Evolutionary conservation across 1,140 invertebrate species (phyloP).

Genomic region (Anadara kagoshimensis): DNA sequence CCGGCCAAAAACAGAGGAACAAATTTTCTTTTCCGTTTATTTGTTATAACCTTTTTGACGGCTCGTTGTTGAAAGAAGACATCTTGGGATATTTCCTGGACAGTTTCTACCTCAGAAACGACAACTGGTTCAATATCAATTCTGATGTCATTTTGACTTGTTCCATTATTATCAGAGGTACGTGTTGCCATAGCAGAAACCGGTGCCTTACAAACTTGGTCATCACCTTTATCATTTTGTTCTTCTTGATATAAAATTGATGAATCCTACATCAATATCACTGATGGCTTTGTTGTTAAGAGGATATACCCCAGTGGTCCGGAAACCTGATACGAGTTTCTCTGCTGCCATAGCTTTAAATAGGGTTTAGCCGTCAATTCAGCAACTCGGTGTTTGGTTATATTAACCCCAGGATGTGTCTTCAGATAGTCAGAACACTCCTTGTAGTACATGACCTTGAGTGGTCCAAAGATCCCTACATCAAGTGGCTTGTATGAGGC

Average conservation of each 20-base stretch:
- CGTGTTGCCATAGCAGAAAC: slow-evolving; percentile 9
- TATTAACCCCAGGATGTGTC: background rate
- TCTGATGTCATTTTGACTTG: background rate
- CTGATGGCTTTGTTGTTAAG: slow-evolving; percentile 5
- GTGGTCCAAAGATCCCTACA: slow-evolving; percentile 10
- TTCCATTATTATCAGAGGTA: background rate
- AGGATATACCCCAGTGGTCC: background rate
- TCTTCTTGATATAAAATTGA: background rate
- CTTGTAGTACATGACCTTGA: background rate
- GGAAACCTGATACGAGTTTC: background rate
- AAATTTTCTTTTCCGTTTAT: slow-evolving; percentile 1
- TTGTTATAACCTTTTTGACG: background rate
- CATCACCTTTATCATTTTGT: too few relatives aligned
- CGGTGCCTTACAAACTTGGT: background rate
- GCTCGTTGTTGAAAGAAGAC: background rate
- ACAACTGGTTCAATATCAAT: background rate
- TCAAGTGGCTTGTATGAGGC: slow-evolving; percentile 10
- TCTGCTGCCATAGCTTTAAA: background rate
- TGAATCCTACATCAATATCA: slow-evolving; percentile 4
- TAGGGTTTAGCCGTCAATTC: background rate
- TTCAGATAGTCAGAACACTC: background rate
- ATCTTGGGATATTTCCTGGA: background rate
- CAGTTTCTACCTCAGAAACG: background rate
- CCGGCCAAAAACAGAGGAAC: background rate
- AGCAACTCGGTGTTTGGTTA: background rate